A percentile compares a stretch with the other conserved stretches of the same genome.
These are phyloP conservation scores for Agrochola circellaris DNA, from an alignment of 2,888 invertebrate genomes.

Conservation along the genomic window DNA sequence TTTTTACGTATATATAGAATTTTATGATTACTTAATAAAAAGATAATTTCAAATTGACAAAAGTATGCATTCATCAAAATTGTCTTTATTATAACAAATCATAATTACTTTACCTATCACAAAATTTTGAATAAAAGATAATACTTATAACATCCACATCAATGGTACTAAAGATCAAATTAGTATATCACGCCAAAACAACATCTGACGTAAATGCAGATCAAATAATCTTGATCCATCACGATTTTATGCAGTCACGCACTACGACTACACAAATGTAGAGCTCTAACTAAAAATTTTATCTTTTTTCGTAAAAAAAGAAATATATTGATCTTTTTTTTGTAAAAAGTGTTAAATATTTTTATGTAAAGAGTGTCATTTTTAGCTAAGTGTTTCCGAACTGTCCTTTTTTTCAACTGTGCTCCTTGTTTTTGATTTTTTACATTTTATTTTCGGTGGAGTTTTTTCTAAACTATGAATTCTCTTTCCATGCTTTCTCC, in stretches of 20 bases:
- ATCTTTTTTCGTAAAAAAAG: conserved; percentile 37
- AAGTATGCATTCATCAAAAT: background rate
- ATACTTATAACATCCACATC: conserved; percentile 13
- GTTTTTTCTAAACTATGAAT: conserved; percentile 85
- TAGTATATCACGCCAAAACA: conserved; percentile 64
- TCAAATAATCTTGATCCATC: conserved; percentile 60
- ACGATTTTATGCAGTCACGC: conserved; percentile 56
- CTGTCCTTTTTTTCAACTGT: conserved; percentile 68
- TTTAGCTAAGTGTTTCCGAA: conserved; percentile 56
- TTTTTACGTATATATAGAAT: background rate
- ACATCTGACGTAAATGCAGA: conserved; percentile 59
- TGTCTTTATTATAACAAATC: background rate
- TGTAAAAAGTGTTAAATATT: conserved; percentile 4
- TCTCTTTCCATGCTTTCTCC: conserved; percentile 90
- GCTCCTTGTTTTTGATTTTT: conserved; percentile 69
- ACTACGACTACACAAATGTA: conserved; percentile 40
- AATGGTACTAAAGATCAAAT: conserved; percentile 41
- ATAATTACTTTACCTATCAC: background rate
- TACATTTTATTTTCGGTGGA: conserved; percentile 69
- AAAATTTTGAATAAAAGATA: background rate
- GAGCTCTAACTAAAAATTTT: conserved; percentile 23
- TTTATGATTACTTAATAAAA: background rate
- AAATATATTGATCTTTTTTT: conserved; percentile 1
- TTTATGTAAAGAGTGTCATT: conserved; percentile 28
- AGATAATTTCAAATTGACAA: background rate